Percentiles rank a stretch among this genome's conserved stretches.
Conservation (phyloP, 2,797 vertebrate species). For the Muscicapa striata region DNA sequence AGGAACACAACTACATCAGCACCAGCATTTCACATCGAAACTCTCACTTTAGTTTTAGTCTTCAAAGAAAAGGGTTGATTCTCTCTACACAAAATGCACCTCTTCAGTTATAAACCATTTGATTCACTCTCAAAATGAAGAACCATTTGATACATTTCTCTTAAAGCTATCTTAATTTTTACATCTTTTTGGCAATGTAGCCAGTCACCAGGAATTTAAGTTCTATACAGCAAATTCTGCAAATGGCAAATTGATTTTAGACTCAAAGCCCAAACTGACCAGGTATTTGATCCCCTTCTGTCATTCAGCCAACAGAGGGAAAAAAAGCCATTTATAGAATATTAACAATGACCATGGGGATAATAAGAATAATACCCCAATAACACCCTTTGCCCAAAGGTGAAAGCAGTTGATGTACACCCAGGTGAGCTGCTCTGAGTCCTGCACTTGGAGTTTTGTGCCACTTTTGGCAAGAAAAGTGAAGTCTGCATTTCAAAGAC, state of each 20-base stretch:
- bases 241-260: neutral
- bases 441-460: neutral
- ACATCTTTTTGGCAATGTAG: neutral
- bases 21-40: neutral
- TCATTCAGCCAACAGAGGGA: neutral
- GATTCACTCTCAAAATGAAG: neutral
- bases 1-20: neutral
- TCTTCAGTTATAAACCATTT: neutral
- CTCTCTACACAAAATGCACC: neutral
- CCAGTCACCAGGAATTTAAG: neutral
- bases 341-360: neutral
- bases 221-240: neutral
- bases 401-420: neutral
- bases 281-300: neutral
- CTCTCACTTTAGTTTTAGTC: neutral
- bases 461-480: neutral
- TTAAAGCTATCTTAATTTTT: neutral
- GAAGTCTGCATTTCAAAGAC: neutral
- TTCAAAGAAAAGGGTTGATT: neutral
- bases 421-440: neutral
- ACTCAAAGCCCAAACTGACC: neutral
- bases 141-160: neutral
- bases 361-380: neutral
- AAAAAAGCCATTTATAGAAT: neutral
- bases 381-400: neutral